Percentiles rank a stretch among this genome's conserved stretches.
Conservation (phyloP, 2,888 invertebrate species). For the Drosophila neutralis region DNA sequence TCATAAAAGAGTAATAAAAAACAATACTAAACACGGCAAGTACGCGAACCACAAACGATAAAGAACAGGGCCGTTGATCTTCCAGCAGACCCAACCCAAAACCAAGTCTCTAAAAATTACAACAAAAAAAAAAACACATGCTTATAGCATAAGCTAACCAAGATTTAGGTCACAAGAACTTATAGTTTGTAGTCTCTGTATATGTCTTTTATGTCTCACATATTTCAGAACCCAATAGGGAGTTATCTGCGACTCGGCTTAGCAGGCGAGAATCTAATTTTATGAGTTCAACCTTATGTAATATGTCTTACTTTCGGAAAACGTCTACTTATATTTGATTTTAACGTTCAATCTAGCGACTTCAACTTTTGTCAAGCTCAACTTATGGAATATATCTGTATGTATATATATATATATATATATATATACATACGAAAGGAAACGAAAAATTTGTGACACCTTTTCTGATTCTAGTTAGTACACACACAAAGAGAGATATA, state of each 20-base stretch:
- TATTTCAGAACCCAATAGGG: slow-evolving; percentile 34
- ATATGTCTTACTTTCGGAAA: slow-evolving; percentile 59
- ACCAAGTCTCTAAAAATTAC: slow-evolving; percentile 1
- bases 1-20: slow-evolving; percentile 13
- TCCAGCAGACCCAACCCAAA: slow-evolving; percentile 39
- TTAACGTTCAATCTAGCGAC: slow-evolving; percentile 58
- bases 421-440: slow-evolving; percentile 6
- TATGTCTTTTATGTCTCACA: slow-evolving; percentile 41
- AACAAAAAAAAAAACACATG: background rate
- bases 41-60: slow-evolving; percentile 22
- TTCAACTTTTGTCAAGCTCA: slow-evolving; percentile 71
- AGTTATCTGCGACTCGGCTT: slow-evolving; percentile 25
- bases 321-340: slow-evolving; percentile 34
- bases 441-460: slow-evolving; percentile 31
- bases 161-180: slow-evolving; percentile 28
- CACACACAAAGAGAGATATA: slow-evolving; percentile 20
- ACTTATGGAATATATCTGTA: slow-evolving; percentile 19
- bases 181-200: slow-evolving; percentile 44
- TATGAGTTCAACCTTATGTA: slow-evolving; percentile 34
- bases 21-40: slow-evolving; percentile 23
- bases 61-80: slow-evolving; percentile 49
- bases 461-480: slow-evolving; percentile 36
- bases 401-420: slow-evolving; percentile 2
- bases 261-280: slow-evolving; percentile 21
- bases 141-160: slow-evolving; percentile 36